Conservation (phyloP, 2,113 vertebrate species). For the Trogon surrucura region DNA sequence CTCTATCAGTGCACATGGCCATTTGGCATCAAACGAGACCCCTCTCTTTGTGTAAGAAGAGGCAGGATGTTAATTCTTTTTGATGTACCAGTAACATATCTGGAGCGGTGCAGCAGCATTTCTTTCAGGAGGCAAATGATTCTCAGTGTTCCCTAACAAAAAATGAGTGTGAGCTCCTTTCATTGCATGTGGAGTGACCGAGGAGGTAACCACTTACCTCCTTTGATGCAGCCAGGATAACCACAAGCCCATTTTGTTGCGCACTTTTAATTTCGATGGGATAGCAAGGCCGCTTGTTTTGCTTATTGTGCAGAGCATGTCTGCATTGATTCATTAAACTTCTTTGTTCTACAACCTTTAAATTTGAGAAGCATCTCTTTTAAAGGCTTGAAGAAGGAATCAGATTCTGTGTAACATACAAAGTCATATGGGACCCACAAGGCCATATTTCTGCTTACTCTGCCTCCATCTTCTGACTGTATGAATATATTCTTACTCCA, state of each 20-base stretch:
- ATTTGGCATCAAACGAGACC: neutral
- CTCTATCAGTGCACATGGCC: conserved; percentile 19
- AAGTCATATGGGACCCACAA: neutral
- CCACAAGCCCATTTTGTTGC: neutral
- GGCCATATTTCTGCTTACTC: conserved; percentile 18
- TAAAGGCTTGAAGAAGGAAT: neutral
- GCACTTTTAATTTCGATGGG: neutral
- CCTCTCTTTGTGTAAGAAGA: conserved; percentile 38
- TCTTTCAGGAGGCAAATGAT: neutral
- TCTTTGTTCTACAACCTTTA: neutral
- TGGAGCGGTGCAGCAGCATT: neutral
- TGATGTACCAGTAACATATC: conserved; percentile 28
- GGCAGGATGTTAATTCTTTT: conserved; percentile 52
- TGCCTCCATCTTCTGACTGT: neutral
- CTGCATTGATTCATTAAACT: conserved; percentile 3
- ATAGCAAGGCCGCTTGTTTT: conserved; percentile 7
- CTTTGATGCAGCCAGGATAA: neutral
- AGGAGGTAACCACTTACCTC: neutral
- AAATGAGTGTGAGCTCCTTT: neutral
- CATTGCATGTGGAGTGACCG: accelerated
- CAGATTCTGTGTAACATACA: neutral
- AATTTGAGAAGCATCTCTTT: neutral
- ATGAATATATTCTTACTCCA: conserved; percentile 47
- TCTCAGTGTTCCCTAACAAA: neutral
- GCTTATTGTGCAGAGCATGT: conserved; percentile 2